Percentiles rank a stretch among this genome's conserved stretches.
Evolutionary conservation across 2,113 vertebrate species (phyloP).

Genomic region (Nesogale talazaci): DNA sequence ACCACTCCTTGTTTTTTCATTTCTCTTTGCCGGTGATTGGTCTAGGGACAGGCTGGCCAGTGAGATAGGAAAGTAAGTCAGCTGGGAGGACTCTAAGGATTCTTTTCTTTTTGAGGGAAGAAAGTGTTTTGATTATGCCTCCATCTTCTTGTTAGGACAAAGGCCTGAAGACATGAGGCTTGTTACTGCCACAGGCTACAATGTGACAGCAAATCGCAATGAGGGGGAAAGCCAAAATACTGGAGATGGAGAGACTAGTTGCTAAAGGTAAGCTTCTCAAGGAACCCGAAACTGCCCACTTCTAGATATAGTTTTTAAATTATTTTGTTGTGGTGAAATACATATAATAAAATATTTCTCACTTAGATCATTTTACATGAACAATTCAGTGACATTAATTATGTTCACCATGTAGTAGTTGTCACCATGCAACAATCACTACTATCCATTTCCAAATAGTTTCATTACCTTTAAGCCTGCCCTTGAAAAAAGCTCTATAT

Average conservation of each 20-base stretch:
- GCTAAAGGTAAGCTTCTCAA: not conserved
- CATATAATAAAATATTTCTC: not conserved
- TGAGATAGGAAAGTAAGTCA: slow-evolving; percentile 23
- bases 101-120: slow-evolving; percentile 7
- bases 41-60: not conserved
- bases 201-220: not conserved
- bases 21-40: not conserved
- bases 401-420: not conserved
- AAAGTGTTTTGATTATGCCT: slow-evolving; percentile 4
- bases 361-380: not conserved
- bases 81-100: not conserved
- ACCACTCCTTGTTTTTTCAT: not conserved
- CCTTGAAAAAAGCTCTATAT: too few species aligned
- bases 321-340: not conserved
- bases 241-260: not conserved
- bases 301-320: not conserved
- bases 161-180: not conserved
- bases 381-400: not conserved
- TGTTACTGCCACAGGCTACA: not conserved
- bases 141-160: slow-evolving; percentile 26
- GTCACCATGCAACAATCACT: not conserved
- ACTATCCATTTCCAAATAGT: not conserved
- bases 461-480: not conserved
- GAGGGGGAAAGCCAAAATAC: not conserved
- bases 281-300: not conserved